Percentiles rank a stretch among this genome's conserved stretches.
Evolutionary conservation across 1,140 invertebrate species (phyloP).

Genomic region (Brachionus calyciflorus): DNA sequence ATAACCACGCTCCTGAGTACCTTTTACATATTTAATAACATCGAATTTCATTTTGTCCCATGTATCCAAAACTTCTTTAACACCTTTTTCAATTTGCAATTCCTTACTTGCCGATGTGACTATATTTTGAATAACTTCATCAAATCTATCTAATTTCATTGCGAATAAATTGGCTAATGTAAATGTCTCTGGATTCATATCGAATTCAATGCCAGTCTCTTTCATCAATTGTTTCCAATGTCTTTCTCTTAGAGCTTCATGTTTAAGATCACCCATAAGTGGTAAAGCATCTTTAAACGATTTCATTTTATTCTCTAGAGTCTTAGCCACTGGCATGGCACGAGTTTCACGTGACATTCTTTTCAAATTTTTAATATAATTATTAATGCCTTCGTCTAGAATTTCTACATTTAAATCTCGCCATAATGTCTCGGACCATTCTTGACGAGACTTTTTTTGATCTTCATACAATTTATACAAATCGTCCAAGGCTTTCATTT

Average conservation of each 20-base stretch:
- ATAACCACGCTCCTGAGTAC: constrained; percentile 67
- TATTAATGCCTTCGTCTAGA: constrained; percentile 79
- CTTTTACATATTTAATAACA: constrained; percentile 64
- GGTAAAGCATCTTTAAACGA: constrained; percentile 81
- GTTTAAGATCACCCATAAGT: constrained; percentile 81
- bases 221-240: constrained; percentile 84
- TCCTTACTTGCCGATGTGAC: constrained; percentile 83
- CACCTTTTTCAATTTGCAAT: constrained; percentile 77
- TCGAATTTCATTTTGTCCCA: constrained; percentile 74
- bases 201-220: constrained; percentile 76
- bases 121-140: constrained; percentile 76
- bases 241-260: constrained; percentile 77
- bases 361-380: constrained; percentile 74
- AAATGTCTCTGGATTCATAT: constrained; percentile 79
- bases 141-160: constrained; percentile 80
- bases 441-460: constrained; percentile 70
- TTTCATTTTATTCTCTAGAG: constrained; percentile 77
- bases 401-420: constrained; percentile 76
- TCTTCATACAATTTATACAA: constrained; percentile 75
- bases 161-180: constrained; percentile 84
- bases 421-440: constrained; percentile 82
- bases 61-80: constrained; percentile 70
- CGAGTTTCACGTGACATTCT: constrained; percentile 66
- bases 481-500: constrained; percentile 71
- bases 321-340: constrained; percentile 65